Evolutionary conservation across 2,888 invertebrate species (phyloP), one percentile per base, ranked within the genome.

Genomic region (Trimorus sp.): DNA sequence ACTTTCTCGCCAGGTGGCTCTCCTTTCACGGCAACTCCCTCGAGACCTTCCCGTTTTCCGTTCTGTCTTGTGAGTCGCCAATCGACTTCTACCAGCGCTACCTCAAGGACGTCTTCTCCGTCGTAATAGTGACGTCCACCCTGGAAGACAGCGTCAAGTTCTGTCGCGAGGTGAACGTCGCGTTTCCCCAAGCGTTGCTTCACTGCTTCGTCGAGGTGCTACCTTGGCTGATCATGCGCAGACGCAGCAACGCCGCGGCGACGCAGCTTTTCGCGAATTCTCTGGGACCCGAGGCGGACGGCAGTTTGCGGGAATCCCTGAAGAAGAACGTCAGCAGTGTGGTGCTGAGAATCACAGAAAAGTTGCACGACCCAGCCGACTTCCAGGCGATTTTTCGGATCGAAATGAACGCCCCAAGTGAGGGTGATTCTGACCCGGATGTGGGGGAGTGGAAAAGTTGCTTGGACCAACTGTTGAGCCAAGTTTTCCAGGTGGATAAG

Each of bases 201-300:
- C 71, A 7, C 38, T 75, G 73, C 54, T 83, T 83, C 14, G 42
- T 73, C 6, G 71, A 79, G n/a, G 65, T 83, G 38, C 12, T 83
- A 7, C 82, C 82, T 0, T 83, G 82, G 82, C 36, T 83, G 36
- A 68, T 83, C 1, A 68, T 60, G 45, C 45, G 79, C 0, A 65
- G 54, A 42, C 38, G 11, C 0, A 59, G 38, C 0, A 63, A 73
- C 7, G 3, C 65, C 0, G 37, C 45, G 7, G 82, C 79, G 0
- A 48, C 2, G 8, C 14, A 83, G 15, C 42, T 83, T 15, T 76
- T 45, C 42, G n/a, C 40, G 9, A 83, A 83, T 68, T 42, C 76
- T 16, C 53, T 81, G 11, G 76, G 73, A 38, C n/a, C 75, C 1
- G 15, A 63, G n/a, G 71, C 68, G 0, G 56, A 58, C 8, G 53